A percentile compares a stretch with the other conserved stretches of the same genome.
Evolutionary conservation across 2,113 vertebrate species (phyloP).

Genomic region (Odontophorus gujanensis): DNA sequence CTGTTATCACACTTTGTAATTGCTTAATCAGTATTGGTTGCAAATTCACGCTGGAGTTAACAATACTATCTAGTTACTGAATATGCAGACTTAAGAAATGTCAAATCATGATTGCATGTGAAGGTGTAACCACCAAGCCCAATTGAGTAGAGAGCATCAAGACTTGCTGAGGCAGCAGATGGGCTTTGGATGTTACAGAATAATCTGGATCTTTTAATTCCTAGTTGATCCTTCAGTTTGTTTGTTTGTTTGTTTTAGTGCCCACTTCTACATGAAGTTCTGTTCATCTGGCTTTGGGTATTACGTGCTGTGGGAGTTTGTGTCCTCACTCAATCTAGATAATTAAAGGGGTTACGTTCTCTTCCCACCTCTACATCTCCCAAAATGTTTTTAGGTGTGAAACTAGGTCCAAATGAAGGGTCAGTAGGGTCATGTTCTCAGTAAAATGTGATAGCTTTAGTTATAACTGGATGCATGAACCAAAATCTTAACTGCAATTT

Average conservation of each 20-base stretch:
- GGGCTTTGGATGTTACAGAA: background rate
- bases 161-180: background rate
- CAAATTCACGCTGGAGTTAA: constrained; percentile 7
- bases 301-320: background rate
- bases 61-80: background rate
- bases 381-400: background rate
- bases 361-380: background rate
- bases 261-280: background rate
- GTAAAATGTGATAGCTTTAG: background rate
- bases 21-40: background rate
- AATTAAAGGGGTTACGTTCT: background rate
- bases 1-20: background rate
- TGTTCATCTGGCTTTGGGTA: background rate
- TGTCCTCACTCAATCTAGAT: background rate
- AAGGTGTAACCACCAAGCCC: background rate
- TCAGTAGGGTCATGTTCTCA: background rate
- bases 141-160: background rate
- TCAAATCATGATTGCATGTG: accelerated
- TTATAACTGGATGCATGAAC: background rate
- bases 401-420: background rate
- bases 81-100: background rate
- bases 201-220: background rate
- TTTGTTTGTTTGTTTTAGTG: background rate
- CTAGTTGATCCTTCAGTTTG: background rate
- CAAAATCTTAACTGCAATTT: background rate